A percentile compares a stretch with the other conserved stretches of the same genome.
phyloP scores from a whole-genome alignment of 2,888 invertebrate species.

The Phalera bucephala region DNA sequence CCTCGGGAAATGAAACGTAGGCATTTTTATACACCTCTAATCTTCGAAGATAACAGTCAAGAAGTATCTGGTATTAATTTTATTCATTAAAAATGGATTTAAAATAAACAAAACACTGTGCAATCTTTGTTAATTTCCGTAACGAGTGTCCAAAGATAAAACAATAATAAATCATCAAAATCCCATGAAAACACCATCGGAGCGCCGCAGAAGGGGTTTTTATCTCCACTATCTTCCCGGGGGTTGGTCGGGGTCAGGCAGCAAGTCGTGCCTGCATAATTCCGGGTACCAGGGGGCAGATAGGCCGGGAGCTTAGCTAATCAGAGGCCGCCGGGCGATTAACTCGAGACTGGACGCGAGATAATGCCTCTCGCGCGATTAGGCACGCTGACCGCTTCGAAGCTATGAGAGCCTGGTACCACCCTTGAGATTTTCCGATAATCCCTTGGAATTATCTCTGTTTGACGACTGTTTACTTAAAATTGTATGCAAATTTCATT shows the following conservation, averaged over 20 bases:
- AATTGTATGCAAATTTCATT: constrained; percentile 29
- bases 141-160: constrained; percentile 24
- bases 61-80: too few relatives aligned
- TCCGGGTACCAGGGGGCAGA: constrained; percentile 64
- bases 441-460: constrained; percentile 45
- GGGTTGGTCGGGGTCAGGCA: constrained; percentile 38
- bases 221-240: constrained; percentile 43
- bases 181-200: constrained; percentile 32
- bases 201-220: constrained; percentile 36
- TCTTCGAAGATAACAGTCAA: too few relatives aligned
- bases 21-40: too few relatives aligned
- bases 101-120: too few relatives aligned
- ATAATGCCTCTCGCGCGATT: constrained; percentile 79
- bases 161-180: constrained; percentile 41
- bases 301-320: constrained; percentile 73
- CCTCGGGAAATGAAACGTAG: too few relatives aligned
- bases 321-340: constrained; percentile 74
- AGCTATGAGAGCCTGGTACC: constrained; percentile 59
- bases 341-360: constrained; percentile 65
- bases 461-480: constrained; percentile 41
- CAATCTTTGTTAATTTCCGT: constrained; percentile 2
- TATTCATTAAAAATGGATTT: too few relatives aligned
- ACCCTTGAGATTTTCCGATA: constrained; percentile 54
- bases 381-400: constrained; percentile 71
- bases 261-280: constrained; percentile 75